Evolutionary conservation across 2,797 vertebrate species (phyloP).

Genomic region (Pterois miles): DNA sequence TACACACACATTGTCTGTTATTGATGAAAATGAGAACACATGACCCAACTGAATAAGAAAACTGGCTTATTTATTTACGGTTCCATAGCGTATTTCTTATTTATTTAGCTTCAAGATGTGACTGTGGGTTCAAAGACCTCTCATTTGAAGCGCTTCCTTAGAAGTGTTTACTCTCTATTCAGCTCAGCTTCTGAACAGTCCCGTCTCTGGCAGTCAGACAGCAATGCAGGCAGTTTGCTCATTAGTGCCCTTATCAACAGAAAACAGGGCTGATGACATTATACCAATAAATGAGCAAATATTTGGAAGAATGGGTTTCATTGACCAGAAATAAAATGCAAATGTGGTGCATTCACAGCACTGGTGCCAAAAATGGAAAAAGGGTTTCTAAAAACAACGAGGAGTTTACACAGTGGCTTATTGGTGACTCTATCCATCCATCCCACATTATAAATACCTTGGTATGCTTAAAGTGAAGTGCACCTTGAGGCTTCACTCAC

Average conservation of each 20-base stretch:
- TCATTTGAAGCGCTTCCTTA: slow-evolving; percentile 24
- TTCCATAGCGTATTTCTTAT: slow-evolving; percentile 1
- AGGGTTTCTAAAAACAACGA: neutral
- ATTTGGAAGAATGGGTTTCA: neutral
- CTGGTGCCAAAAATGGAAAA: neutral
- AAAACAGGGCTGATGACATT: slow-evolving; percentile 24
- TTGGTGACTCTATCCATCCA: neutral
- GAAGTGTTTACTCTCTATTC: slow-evolving; percentile 30
- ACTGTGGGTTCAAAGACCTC: slow-evolving; percentile 32
- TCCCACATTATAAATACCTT: neutral
- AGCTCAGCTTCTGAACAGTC: slow-evolving; percentile 17
- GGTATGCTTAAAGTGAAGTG: neutral
- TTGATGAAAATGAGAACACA: slow-evolving; percentile 27
- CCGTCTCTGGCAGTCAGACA: slow-evolving; percentile 37
- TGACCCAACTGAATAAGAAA: slow-evolving; percentile 7
- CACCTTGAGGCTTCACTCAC: neutral
- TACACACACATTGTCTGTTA: slow-evolving; percentile 11
- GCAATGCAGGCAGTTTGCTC: slow-evolving; percentile 22
- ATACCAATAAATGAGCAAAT: slow-evolving; percentile 4
- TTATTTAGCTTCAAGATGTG: slow-evolving; percentile 15
- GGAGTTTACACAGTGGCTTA: neutral
- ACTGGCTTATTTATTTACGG: slow-evolving; percentile 15
- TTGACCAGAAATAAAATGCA: slow-evolving; percentile 8
- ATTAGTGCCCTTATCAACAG: slow-evolving; percentile 43
- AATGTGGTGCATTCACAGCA: slow-evolving; percentile 5